Base-by-base conservation (phyloP, 2,797 vertebrate genomes). In the Gallinago nigripennis region DNA sequence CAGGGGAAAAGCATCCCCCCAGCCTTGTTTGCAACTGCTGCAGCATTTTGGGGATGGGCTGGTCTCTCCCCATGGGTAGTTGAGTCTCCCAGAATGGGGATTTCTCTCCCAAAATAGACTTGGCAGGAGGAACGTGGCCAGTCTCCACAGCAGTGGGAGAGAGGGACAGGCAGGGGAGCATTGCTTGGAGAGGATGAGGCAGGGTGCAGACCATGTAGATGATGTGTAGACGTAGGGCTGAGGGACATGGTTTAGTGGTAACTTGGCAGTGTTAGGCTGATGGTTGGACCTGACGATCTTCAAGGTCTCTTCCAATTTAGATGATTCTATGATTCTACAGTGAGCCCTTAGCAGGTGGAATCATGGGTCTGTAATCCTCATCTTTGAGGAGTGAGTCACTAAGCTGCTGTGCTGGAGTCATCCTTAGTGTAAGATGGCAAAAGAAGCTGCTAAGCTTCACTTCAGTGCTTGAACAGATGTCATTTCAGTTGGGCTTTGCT, bases 381-480 rank as follows among this genome's bases (percentile, higher is more conserved):
- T 39, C 79, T 60, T 60, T 85, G 85, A 77, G 64, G 56, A 82
- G 4, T 84, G 92, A 96, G 82, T 95, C 92, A 95, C 87, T 87
- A 72, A 92, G 82, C 78, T 87, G 91, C 51, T 87, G 46, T 64
- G 68, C 70, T 92, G 79, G 23, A 83, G 77, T 73, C 92, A 96
- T 51, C 70, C 27, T 12, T 51, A 63, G 21, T 28, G 20, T 58
- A 31, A 84, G 39, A 64, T 2, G 12, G 33, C 64, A 82, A 76
- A 95, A 81, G 77, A 88, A 94, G 86, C 63, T 41, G 24, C 66
- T 54, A 57, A 77, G 70, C 39, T 37, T 68, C 37, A 33, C 43
- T 64, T 56, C 33, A 53, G 25, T 37, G 6, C 63, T 45, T 76
- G 68, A 90, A 51, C 51, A 69, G 12, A 10, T 25, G 73, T 16